Evolutionary conservation across 92 coral and sea anemone species (phyloP).

Genomic region (Epizoanthus stellaris): DNA sequence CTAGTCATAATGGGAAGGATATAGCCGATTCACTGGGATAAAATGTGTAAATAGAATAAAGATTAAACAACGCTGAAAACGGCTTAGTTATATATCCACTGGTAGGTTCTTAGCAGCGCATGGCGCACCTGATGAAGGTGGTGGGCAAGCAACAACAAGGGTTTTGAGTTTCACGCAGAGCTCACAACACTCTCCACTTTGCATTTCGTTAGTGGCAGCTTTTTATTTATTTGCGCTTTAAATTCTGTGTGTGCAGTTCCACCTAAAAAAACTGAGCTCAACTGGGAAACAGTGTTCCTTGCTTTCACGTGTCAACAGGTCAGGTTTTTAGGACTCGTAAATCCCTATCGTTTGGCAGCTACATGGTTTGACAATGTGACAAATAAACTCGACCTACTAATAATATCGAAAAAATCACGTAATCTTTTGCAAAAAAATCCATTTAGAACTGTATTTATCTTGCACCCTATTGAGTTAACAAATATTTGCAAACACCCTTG

Average conservation of each 20-base stretch:
- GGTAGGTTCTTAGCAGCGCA: neutral
- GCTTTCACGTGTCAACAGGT: no score
- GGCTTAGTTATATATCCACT: neutral
- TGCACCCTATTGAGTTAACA: neutral
- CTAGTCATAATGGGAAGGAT: no score
- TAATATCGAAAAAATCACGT: neutral
- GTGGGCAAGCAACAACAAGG: neutral
- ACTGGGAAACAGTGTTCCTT: no score
- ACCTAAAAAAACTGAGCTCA: neutral
- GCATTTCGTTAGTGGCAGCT: neutral
- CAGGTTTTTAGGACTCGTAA: neutral
- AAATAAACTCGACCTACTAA: neutral
- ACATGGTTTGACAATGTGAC: neutral
- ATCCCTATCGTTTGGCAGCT: no score
- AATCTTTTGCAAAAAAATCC: neutral
- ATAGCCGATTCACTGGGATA: neutral
- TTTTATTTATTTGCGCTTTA: neutral
- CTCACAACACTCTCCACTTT: neutral
- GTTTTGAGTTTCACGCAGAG: constrained; percentile 9
- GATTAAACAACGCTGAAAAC: no score
- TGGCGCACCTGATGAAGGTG: neutral
- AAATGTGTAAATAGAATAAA: neutral
- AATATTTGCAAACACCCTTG: neutral
- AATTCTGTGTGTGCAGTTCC: neutral
- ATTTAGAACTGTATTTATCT: neutral